These are phyloP conservation scores for Syrphus vitripennis DNA, from an alignment of 2,888 invertebrate species.

Conservation along the genomic window DNA sequence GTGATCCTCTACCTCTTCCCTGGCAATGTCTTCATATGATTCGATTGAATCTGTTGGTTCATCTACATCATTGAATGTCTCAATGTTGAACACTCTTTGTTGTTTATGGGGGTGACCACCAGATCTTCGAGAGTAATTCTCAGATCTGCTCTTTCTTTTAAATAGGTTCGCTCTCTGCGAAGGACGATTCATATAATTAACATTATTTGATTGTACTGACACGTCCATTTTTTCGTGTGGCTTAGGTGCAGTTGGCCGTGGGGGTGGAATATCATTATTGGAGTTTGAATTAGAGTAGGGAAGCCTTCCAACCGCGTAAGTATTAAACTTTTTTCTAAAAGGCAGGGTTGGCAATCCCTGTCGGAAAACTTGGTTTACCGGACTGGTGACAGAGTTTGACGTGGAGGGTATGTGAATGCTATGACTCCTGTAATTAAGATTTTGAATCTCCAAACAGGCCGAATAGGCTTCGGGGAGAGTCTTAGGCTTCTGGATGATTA, in stretches of 20 bases:
- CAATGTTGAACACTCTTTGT: background rate
- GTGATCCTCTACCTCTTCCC: background rate
- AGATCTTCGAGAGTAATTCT: background rate
- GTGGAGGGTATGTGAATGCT: background rate
- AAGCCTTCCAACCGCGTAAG: no score
- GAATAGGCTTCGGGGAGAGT: conserved; percentile 56
- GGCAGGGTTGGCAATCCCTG: no score
- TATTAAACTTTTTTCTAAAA: no score
- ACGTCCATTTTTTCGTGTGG: conserved; percentile 4
- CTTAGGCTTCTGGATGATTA: conserved; percentile 48
- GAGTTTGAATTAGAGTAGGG: no score
- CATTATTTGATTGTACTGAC: background rate
- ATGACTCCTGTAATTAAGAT: conserved; percentile 5
- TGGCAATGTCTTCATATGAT: no score
- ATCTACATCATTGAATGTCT: background rate
- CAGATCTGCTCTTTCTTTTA: no score
- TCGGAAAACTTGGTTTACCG: background rate
- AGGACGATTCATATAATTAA: conserved; percentile 3
- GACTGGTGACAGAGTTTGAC: background rate
- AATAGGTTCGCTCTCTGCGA: background rate
- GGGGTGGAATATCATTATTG: background rate
- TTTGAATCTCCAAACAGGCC: conserved; percentile 38
- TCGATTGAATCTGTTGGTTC: no score
- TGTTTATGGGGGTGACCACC: background rate
- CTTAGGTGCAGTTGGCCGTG: no score